phyloP scores from a whole-genome alignment of 2,888 invertebrate genomes.

The Galerucella calmariensis region DNA sequence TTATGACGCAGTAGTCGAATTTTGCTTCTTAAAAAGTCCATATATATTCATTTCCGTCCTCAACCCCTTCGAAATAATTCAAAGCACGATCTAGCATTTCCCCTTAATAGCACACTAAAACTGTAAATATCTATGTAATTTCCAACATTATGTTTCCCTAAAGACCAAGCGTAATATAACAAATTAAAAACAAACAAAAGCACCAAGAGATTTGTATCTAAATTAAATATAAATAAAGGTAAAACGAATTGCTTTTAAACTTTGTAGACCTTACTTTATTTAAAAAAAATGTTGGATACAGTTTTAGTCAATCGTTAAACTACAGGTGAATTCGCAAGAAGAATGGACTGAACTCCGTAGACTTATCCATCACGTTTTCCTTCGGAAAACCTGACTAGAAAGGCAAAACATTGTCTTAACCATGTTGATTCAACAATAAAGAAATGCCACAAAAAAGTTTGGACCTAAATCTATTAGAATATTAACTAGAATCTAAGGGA shows the following conservation, averaged over 20 bases:
- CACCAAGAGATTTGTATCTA: neutral
- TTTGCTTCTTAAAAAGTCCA: neutral
- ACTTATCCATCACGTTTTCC: neutral
- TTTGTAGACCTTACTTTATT: neutral
- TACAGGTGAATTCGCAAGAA: neutral
- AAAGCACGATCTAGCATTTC: neutral
- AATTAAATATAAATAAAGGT: slow-evolving; percentile 6
- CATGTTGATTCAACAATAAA: neutral
- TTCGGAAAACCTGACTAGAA: neutral
- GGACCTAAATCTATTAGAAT: too few relatives aligned
- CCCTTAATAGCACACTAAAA: neutral
- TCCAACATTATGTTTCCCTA: neutral
- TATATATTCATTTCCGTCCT: slow-evolving; percentile 5
- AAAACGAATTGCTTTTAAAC: neutral
- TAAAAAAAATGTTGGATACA: neutral
- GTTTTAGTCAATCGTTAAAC: neutral
- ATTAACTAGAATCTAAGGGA: too few relatives aligned
- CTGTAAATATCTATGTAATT: slow-evolving; percentile 7
- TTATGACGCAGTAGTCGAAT: neutral
- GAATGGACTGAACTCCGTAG: neutral
- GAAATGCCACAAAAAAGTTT: too few relatives aligned
- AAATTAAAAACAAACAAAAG: slow-evolving; percentile 8
- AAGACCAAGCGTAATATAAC: neutral
- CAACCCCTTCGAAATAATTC: neutral
- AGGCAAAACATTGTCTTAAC: neutral